Base-by-base conservation (phyloP, 1,140 invertebrate species). In the Drosophila ercepeae region DNA sequence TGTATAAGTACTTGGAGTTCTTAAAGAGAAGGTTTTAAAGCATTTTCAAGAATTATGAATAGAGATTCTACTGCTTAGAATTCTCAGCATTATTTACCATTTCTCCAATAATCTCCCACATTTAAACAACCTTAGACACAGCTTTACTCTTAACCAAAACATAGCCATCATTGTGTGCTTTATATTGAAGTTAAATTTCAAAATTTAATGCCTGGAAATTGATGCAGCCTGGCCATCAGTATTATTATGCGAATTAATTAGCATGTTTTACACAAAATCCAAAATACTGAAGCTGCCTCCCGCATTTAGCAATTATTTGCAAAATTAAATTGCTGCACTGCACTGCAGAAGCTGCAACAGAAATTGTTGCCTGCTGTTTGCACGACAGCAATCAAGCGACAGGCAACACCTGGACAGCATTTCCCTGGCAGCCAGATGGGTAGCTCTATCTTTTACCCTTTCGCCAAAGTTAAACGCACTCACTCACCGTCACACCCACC, bases 281-380 rank as follows among this genome's bases (percentile, higher is more conserved):
- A 16, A 14, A 16, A 46, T 19, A 42, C 60, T 13, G 53, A 57
- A 32, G 11, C 3, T 48, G n/a, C 41, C 41, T 21, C 16, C n/a
- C 23, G n/a, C 21, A 23, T 14, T 14, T 14, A 48, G 23, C 27
- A 48, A 57, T 57, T 48, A 18, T 29, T 19, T 42, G 18, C 21
- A 61, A 16, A 64, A 59, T 34, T 36, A 36, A 63, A 36, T 39
- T 61, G 42, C 54, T 50, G 44, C 44, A 57, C 54, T 50, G 44
- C 44, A 57, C 25, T 57, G 44, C 60, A 49, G 23, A 32, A 61
- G 42, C 23, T 61, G 42, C 53, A 44, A 21, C 53, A 23, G 13
- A 41, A 13, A 16, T 14, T 41, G 36, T 16, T 16, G 36, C 39
- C 39, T 18, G 39, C 8, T 41, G 36, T 41, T 41, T 41, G 36